Evolutionary conservation across 1,140 invertebrate species (phyloP).

Genomic region (Hycleus phaleratus): DNA sequence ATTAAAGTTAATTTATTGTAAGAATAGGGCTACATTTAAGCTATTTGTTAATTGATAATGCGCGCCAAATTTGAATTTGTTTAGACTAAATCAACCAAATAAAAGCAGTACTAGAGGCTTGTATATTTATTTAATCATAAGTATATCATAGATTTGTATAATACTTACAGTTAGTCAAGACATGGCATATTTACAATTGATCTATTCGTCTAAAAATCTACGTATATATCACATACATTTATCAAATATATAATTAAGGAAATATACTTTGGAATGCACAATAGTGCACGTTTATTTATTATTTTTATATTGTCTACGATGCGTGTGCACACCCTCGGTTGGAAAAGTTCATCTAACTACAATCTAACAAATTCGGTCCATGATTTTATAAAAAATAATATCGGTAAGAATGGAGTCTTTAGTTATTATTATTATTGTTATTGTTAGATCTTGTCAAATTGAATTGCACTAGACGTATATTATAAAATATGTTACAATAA

Average conservation of each 20-base stretch:
- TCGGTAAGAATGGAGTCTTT: background rate
- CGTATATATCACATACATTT: conserved; percentile 32
- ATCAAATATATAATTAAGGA: conserved; percentile 29
- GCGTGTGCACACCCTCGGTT: conserved; percentile 19
- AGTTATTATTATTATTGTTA: conserved; percentile 1
- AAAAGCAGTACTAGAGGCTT: no score
- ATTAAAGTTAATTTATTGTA: no score
- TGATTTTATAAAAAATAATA: conserved; percentile 26
- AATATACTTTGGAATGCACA: conserved; percentile 34
- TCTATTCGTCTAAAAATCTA: background rate
- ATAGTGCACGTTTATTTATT: conserved; percentile 25
- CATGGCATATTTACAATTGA: conserved; percentile 27
- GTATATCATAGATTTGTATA: no score
- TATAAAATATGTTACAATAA: conserved; percentile 7
- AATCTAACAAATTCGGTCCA: conserved; percentile 20
- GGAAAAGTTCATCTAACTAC: background rate
- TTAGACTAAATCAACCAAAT: no score
- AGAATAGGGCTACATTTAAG: no score
- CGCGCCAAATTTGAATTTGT: no score
- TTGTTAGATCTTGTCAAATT: background rate
- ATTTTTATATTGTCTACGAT: conserved; percentile 28
- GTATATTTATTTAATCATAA: no score
- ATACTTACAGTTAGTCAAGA: conserved; percentile 11
- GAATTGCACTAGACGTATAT: conserved; percentile 9
- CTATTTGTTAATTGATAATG: no score